Percentiles rank a stretch among this genome's conserved stretches.
Conservation (phyloP, 2,797 vertebrate species). For the Hippocampus kuda region DNA sequence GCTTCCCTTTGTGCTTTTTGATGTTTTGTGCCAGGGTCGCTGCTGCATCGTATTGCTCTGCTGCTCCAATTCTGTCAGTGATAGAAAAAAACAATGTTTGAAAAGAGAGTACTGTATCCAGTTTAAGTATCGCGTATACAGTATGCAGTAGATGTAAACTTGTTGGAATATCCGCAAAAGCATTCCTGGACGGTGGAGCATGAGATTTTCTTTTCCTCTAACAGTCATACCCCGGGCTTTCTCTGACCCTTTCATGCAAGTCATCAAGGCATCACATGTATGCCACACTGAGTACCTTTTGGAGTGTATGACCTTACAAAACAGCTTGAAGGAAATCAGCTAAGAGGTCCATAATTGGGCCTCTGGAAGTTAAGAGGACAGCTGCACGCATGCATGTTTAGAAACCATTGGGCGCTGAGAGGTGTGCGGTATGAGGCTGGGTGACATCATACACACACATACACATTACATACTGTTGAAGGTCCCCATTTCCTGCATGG, state of each 20-base stretch:
- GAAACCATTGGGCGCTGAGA: slow-evolving; percentile 9
- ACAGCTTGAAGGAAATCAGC: slow-evolving; percentile 48
- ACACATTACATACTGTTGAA: slow-evolving; percentile 55
- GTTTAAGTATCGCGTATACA: neutral
- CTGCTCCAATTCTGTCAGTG: slow-evolving; percentile 32
- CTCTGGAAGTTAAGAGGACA: slow-evolving; percentile 32
- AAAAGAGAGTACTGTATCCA: neutral
- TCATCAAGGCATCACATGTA: slow-evolving; percentile 38
- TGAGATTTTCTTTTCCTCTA: neutral
- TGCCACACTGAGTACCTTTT: slow-evolving; percentile 39
- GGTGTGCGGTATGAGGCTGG: neutral
- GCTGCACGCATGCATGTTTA: slow-evolving; percentile 37
- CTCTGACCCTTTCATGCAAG: slow-evolving; percentile 31
- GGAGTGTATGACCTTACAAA: slow-evolving; percentile 27
- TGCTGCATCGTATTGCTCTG: slow-evolving; percentile 32
- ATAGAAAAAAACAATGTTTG: slow-evolving; percentile 7
- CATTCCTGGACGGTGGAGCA: neutral
- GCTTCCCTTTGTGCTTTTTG: slow-evolving; percentile 28
- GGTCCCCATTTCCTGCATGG: slow-evolving; percentile 48
- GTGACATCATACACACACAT: neutral
- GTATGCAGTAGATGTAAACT: no score
- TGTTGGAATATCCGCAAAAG: no score
- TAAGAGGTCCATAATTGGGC: slow-evolving; percentile 48
- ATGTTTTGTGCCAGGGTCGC: slow-evolving; percentile 34
- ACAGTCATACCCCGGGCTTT: slow-evolving; percentile 11